A percentile compares a stretch with the other conserved stretches of the same genome.
phyloP scores from a whole-genome alignment of 2,888 invertebrate genomes.

The Chrysolina oricalcia region DNA sequence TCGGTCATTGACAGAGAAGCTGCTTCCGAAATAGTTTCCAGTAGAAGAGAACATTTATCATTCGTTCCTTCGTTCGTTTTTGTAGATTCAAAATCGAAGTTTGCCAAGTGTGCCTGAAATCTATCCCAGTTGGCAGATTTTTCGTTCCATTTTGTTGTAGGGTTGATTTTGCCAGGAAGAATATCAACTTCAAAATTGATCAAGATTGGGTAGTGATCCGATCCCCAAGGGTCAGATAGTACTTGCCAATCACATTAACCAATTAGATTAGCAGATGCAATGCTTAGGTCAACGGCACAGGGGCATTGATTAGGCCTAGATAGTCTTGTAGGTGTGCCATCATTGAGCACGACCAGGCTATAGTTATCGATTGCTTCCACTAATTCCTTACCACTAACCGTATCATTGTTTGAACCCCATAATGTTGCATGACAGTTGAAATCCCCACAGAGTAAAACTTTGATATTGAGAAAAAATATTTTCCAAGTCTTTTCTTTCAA shows the following conservation, averaged over 20 bases:
- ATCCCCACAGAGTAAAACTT: constrained; percentile 18
- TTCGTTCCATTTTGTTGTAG: not conserved
- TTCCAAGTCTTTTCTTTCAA: constrained; percentile 16
- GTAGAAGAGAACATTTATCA: not conserved
- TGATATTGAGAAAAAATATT: constrained; percentile 19
- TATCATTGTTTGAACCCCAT: constrained; percentile 17
- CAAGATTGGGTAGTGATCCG: constrained; percentile 19
- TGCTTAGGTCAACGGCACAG: constrained; percentile 10
- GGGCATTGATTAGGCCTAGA: constrained; percentile 1
- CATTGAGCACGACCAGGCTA: constrained; percentile 5
- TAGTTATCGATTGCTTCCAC: constrained; percentile 16
- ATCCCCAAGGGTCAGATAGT: constrained; percentile 13
- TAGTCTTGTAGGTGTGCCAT: not conserved
- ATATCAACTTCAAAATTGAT: constrained; percentile 18
- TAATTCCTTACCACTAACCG: constrained; percentile 13
- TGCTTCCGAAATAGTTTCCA: constrained; percentile 5
- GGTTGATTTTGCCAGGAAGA: constrained; percentile 19
- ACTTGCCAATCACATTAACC: constrained; percentile 23
- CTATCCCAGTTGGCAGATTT: not conserved
- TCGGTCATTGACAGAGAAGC: constrained; percentile 7
- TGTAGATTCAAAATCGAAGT: not conserved
- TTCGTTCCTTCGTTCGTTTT: not conserved
- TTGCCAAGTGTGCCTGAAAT: not conserved
- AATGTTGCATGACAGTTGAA: constrained; percentile 21
- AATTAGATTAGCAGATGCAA: constrained; percentile 1